Base-by-base conservation (phyloP, 37 sponge, comb jelly and placozoan species). In the Dysidea cf. avara region DNA sequence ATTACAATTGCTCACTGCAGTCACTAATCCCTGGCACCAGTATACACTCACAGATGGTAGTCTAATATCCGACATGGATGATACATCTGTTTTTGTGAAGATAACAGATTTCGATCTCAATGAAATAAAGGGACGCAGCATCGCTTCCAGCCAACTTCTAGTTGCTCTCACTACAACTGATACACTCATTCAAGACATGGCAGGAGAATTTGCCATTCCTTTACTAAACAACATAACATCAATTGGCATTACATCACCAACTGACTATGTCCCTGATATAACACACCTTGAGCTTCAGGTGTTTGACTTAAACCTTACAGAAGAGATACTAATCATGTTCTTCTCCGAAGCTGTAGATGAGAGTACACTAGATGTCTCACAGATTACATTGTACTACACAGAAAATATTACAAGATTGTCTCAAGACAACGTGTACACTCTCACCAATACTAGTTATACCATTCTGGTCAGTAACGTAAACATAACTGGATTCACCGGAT, bases 321-420 rank as follows among this genome's bases (percentile, higher is more conserved):
- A 85, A 16, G 92, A 87, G 39, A 35, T 72, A 2, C 60, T 95
- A 1, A 83, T 56, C 0, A 53, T 95, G 20, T 66, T 59, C 63
- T 91, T 90, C 60, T 84, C 88, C 26, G 96, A 95, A 49, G 79
- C 96, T 4, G 76, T 90, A 37, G 59, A 65, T 26, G 69, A 68
- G 1, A 26, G 37, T 24, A 66, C 83, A 29, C 65, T 95, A 4
- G 82, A 95, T 69, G 55, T 80, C 14, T 87, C 77, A 9, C 74
- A 83, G 21, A 59, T 95, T 9, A 90, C 85, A 9, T 82, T 95
- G 2, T 88, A 87, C 59, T 83, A 84, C 14, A 37, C 54, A 16
- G 39, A 59, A 17, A 87, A 87, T 71, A 58, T 58, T 30, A 65
- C 81, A 11, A 26, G 22, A 0, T 21, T 37, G 17, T 25, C 36